phyloP scores from a whole-genome alignment of 2,888 invertebrate species.

The Buathra laborator region DNA sequence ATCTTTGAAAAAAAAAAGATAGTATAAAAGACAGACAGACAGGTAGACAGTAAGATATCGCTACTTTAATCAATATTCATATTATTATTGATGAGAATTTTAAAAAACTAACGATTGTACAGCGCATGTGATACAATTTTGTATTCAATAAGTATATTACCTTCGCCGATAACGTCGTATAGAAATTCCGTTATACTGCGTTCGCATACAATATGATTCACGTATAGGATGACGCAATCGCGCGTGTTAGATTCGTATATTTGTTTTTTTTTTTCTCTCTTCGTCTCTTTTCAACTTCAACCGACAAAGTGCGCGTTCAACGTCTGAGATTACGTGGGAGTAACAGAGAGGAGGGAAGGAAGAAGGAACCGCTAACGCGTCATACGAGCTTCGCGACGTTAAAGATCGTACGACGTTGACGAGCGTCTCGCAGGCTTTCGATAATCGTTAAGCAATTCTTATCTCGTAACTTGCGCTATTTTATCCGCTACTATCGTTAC shows the following conservation, averaged over 20 bases:
- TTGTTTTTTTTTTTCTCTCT: not conserved
- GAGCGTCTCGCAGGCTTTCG: not conserved
- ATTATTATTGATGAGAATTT: too few relatives aligned
- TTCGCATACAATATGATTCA: not conserved
- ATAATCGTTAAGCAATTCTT: conserved; percentile 37
- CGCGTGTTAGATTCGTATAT: conserved; percentile 16
- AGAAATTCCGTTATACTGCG: not conserved
- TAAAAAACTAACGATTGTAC: too few relatives aligned
- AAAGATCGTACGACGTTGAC: conserved; percentile 30
- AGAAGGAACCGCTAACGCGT: not conserved
- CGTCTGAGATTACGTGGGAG: not conserved
- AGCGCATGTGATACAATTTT: too few relatives aligned
- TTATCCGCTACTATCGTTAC: not conserved
- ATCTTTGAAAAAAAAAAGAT: too few relatives aligned
- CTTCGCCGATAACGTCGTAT: not conserved
- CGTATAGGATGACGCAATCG: conserved; percentile 21
- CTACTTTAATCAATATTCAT: too few relatives aligned
- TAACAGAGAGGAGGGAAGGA: not conserved
- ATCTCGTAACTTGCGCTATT: conserved; percentile 5
- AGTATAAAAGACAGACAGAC: too few relatives aligned
- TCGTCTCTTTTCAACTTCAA: conserved; percentile 8
- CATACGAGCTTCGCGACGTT: not conserved
- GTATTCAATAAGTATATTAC: not conserved
- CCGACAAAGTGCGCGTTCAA: not conserved
- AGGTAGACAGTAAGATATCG: too few relatives aligned